Percentiles rank a stretch among this genome's conserved stretches.
Evolutionary conservation across 2,888 invertebrate species (phyloP).

Genomic region (Thecophora atra): DNA sequence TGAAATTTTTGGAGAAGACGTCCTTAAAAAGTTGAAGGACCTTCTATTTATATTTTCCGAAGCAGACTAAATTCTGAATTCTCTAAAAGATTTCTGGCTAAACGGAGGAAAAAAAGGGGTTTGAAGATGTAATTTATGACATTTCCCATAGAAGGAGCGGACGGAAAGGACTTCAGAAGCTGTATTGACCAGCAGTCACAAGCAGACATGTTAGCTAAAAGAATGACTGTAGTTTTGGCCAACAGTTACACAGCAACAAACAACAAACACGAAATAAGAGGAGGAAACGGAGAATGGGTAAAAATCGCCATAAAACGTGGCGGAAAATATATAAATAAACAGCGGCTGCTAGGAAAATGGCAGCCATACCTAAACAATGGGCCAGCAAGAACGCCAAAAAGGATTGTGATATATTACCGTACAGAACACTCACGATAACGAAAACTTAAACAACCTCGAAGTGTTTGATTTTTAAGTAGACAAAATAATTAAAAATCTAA

Average conservation of each 20-base stretch:
- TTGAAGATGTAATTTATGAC: slow-evolving; percentile 1
- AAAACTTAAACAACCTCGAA: neutral
- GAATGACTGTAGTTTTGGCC: slow-evolving; percentile 9
- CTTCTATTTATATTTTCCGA: too few species aligned
- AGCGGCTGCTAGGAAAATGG: neutral
- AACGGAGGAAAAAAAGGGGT: neutral
- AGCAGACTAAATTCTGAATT: too few species aligned
- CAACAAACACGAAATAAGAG: neutral
- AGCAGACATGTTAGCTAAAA: slow-evolving; percentile 12
- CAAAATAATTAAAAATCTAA: too few species aligned
- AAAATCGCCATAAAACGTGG: neutral
- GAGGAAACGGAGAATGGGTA: neutral
- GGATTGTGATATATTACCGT: neutral
- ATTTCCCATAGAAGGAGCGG: neutral
- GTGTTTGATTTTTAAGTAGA: too few species aligned
- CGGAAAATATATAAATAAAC: slow-evolving; percentile 3
- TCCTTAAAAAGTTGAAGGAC: too few species aligned
- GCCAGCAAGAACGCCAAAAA: neutral
- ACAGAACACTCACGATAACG: neutral
- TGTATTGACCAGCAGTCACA: slow-evolving; percentile 28
- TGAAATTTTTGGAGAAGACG: too few species aligned
- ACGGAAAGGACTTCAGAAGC: too few species aligned
- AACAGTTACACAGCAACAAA: neutral
- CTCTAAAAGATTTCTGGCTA: neutral
- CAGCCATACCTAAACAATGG: neutral